Conservation (phyloP, 2,113 vertebrate species). For the Paratilapia polleni region DNA sequence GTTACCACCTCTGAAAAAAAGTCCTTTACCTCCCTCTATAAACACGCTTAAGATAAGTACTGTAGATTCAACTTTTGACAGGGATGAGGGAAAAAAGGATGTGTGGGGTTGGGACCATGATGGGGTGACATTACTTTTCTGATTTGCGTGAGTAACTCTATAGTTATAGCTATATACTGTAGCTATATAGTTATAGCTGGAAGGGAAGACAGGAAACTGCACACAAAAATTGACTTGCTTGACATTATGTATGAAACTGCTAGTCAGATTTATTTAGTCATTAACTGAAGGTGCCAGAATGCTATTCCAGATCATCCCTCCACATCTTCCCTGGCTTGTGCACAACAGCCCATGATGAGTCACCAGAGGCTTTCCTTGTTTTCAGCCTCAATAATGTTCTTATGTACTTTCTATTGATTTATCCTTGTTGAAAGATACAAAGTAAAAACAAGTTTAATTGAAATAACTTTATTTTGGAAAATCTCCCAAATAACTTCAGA, state of each 20-base stretch:
- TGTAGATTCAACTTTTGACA: not conserved
- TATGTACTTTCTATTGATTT: not conserved
- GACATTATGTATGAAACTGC: not conserved
- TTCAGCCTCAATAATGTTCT: not conserved
- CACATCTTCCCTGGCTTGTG: not conserved
- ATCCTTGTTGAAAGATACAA: not conserved
- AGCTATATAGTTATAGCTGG: too few species aligned
- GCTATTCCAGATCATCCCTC: not conserved
- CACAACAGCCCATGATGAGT: not conserved
- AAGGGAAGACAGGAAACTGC: not conserved
- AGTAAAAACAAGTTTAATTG: not conserved
- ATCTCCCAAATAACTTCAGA: slow-evolving; percentile 94
- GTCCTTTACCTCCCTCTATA: too few species aligned
- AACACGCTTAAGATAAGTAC: too few species aligned
- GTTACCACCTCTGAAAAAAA: too few species aligned
- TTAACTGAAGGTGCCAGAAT: not conserved
- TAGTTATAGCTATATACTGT: too few species aligned
- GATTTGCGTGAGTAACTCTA: too few species aligned
- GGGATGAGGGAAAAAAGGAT: not conserved
- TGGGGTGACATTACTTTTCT: too few species aligned
- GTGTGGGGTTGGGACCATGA: not conserved
- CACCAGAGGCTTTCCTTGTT: not conserved
- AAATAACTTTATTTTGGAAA: slow-evolving; percentile 94
- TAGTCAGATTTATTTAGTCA: not conserved
- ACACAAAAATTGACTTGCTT: not conserved